These are phyloP conservation scores for Alouatta palliata DNA, from an alignment of 2,113 vertebrate genomes.

Conservation along the genomic window DNA sequence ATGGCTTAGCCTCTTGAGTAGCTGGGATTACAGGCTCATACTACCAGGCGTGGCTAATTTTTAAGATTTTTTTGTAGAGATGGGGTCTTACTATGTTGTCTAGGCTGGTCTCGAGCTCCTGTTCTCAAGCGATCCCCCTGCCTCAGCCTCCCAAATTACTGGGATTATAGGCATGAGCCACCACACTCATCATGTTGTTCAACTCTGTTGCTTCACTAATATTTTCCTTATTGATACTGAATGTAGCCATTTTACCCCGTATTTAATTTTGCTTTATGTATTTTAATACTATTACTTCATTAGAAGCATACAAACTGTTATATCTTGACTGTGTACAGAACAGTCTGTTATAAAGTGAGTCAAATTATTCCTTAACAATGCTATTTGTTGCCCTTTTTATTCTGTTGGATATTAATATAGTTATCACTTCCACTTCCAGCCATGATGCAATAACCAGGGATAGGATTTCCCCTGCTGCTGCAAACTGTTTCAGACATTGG, in stretches of 20 bases:
- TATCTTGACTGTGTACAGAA: neutral
- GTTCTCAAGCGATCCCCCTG: too few species aligned
- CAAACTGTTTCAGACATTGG: neutral
- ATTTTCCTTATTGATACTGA: neutral
- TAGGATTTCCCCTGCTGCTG: neutral
- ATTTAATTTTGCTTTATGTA: constrained; percentile 9
- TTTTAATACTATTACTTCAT: neutral
- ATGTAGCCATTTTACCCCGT: neutral
- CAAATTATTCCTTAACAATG: neutral
- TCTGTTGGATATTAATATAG: neutral
- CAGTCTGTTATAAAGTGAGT: neutral
- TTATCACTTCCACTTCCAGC: neutral
- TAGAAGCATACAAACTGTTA: neutral
- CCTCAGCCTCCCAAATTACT: too few species aligned
- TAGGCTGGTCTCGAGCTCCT: too few species aligned
- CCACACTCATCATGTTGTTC: neutral
- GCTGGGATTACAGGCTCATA: too few species aligned
- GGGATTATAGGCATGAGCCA: too few species aligned
- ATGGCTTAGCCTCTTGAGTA: too few species aligned
- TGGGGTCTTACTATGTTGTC: too few species aligned
- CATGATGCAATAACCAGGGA: neutral
- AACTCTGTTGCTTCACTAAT: neutral
- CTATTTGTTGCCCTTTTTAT: neutral
- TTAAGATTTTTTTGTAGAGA: too few species aligned
- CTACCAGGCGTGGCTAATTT: too few species aligned